A percentile compares a stretch with the other conserved stretches of the same genome.
Conservation (phyloP, 2,797 vertebrate species). For the Agapornis canus region DNA sequence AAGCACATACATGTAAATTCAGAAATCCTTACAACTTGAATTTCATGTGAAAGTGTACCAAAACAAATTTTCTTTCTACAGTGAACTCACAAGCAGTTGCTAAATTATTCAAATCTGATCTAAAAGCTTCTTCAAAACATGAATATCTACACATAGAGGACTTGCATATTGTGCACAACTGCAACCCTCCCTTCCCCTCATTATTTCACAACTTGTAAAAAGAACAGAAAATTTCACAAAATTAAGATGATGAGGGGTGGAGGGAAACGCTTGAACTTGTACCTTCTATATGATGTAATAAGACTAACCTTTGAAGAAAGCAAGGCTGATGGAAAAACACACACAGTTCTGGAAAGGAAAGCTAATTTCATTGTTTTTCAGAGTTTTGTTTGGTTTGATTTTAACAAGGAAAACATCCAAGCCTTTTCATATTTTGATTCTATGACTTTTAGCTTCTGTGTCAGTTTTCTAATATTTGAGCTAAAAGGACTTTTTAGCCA, state of each 20-base stretch:
- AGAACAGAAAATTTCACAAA: background rate
- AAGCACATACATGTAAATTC: background rate
- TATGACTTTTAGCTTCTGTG: background rate
- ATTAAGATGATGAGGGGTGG: accelerated
- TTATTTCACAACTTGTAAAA: background rate
- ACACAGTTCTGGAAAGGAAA: background rate
- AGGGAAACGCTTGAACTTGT: background rate
- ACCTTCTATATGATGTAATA: background rate
- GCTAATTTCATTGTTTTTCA: background rate
- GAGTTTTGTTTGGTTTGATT: background rate
- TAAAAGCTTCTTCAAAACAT: background rate
- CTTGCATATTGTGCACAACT: background rate
- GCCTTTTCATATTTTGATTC: background rate
- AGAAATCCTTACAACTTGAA: background rate
- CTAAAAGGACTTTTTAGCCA: background rate
- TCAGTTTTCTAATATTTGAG: background rate
- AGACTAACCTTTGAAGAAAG: background rate
- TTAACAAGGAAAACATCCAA: background rate
- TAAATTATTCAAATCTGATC: background rate
- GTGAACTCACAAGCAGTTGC: background rate
- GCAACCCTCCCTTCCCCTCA: background rate
- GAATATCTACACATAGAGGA: background rate
- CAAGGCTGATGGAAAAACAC: background rate
- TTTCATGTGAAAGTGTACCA: background rate
- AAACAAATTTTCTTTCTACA: background rate